Evolutionary conservation across 1,140 invertebrate genomes (phyloP).

Genomic region (Tribolium castaneum): DNA sequence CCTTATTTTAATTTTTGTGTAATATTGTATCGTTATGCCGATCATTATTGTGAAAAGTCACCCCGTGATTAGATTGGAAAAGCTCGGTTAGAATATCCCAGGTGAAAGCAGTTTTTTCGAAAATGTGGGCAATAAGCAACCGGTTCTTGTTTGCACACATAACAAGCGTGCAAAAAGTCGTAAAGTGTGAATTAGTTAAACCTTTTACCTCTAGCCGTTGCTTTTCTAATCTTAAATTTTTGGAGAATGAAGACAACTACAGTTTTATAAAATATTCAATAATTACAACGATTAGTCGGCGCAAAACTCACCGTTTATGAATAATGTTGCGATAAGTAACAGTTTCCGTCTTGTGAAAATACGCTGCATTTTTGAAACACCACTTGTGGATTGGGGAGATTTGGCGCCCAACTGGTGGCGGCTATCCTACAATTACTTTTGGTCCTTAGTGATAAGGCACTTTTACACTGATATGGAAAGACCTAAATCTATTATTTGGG

Average conservation of each 20-base stretch:
- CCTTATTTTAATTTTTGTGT: no score
- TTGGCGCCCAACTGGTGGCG: conserved; percentile 26
- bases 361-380: background rate
- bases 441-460: background rate
- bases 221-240: conserved; percentile 23
- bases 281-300: background rate
- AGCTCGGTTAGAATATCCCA: background rate
- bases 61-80: background rate
- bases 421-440: background rate
- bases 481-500: background rate
- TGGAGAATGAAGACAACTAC: conserved; percentile 3
- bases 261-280: background rate
- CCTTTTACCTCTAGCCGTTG: conserved; percentile 9
- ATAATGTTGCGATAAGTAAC: background rate
- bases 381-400: background rate
- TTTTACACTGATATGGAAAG: conserved; percentile 11
- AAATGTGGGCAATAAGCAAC: background rate
- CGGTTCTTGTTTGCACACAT: background rate
- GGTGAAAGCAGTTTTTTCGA: background rate
- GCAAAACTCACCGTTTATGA: conserved; percentile 1
- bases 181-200: conserved; percentile 4
- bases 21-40: no score
- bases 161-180: conserved; percentile 3
- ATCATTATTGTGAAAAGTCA: background rate
- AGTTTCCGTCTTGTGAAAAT: conserved; percentile 3